Base-by-base conservation (phyloP, 2,888 invertebrate species). In the Thumatha senex region DNA sequence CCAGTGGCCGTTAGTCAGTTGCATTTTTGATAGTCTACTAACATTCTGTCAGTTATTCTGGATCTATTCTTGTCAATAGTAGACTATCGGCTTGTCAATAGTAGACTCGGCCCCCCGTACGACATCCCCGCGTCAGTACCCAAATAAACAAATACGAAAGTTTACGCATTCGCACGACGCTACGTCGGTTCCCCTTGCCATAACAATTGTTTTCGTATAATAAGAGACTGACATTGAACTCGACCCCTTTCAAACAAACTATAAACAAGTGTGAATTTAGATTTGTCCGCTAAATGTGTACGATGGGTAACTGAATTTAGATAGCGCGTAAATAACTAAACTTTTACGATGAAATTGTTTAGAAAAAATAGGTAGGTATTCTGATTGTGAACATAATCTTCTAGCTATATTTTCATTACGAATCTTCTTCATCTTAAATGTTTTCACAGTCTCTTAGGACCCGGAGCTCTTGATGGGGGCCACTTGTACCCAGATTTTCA, bases 211-310 rank as follows among this genome's bases (percentile, higher is more conserved):
- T 44, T 31, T 36, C 35, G 35, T 11, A 30, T 14, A 48, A 18
- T 42, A 33, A 35, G 14, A 41, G 45, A 7, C 12, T 18, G 45
- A 49, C 40, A 40, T 31, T 45, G 50, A 40, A 36, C 30, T 31
- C 30, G 40, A 49, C 40, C 50, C 48, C 45, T 50, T 39, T 24
- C 12, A 31, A 40, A 50, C 35, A 40, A 43, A 45, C 49, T 50
- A 50, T 40, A 40, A 50, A 40, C 40, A 44, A 50, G 40, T 41
- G 40, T 12, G 35, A 45, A 50, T 44, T 45, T 40, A 50, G 14
- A 44, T 35, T 50, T 35, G 15, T 12, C 39, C 44, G 1, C 29
- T 50, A 44, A 50, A 45, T 40, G 44, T 45, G 40, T 35, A 45
- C 14, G 35, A 4, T 1, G 40, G 30, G 30, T 40, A 43, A 49